These are phyloP conservation scores for Phyllotis vaccarum DNA, from an alignment of 2,797 vertebrate species.

Conservation along the genomic window DNA sequence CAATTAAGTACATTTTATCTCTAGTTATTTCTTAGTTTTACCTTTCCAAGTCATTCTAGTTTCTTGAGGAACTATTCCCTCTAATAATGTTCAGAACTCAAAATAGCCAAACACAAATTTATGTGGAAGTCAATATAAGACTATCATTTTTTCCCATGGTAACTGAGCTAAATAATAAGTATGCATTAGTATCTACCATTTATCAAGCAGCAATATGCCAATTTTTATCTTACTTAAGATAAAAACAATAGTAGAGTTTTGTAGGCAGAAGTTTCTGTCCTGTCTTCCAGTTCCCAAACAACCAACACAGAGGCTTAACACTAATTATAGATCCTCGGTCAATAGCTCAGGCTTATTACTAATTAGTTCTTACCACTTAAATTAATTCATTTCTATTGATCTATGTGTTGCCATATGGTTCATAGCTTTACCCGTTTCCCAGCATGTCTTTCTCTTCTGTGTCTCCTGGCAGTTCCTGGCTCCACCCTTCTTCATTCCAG, in stretches of 20 bases:
- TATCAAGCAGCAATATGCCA: conserved; percentile 52
- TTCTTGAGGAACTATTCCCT: not conserved
- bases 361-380: not conserved
- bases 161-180: conserved; percentile 63
- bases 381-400: not conserved
- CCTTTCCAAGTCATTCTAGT: not conserved
- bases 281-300: not conserved
- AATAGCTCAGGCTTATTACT: not conserved
- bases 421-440: not conserved
- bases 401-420: not conserved
- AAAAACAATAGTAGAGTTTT: conserved; percentile 55
- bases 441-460: not conserved
- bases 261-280: not conserved
- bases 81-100: conserved; percentile 16
- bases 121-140: conserved; percentile 41
- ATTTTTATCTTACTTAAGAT: conserved; percentile 55
- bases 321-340: not conserved
- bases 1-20: not conserved
- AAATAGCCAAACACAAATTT: conserved; percentile 55
- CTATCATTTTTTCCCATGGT: conserved; percentile 37
- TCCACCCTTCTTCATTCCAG: not conserved
- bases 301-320: not conserved
- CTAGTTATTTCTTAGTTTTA: not conserved
- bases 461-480: not conserved
- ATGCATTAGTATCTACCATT: conserved; percentile 41